A percentile compares a stretch with the other conserved stretches of the same genome.
Conservation (phyloP, 2,888 invertebrate genomes). For the Therioaphis trifolii region DNA sequence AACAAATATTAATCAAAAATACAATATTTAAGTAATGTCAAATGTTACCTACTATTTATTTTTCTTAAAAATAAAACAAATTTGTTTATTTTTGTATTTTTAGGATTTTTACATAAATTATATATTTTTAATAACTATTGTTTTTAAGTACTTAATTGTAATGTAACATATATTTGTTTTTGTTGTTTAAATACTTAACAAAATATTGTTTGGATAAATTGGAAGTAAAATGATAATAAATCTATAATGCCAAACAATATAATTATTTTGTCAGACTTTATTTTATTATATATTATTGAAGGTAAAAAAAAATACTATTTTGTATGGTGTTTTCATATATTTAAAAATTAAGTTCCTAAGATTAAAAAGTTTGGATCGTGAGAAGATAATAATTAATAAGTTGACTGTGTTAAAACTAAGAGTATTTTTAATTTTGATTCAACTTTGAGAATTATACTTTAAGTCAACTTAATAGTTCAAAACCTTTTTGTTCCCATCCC, state of each 20-base stretch:
- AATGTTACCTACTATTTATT: constrained; percentile 54
- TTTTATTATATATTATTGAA: not conserved
- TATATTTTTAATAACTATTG: constrained; percentile 49
- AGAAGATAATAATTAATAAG: too few species aligned
- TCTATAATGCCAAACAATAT: constrained; percentile 21
- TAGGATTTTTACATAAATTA: constrained; percentile 31
- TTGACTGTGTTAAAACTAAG: too few species aligned
- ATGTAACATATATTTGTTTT: constrained; percentile 23
- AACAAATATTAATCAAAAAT: constrained; percentile 53
- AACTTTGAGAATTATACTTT: too few species aligned
- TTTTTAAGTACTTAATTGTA: constrained; percentile 31
- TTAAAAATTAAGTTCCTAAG: too few species aligned
- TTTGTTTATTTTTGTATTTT: constrained; percentile 53
- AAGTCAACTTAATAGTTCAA: too few species aligned
- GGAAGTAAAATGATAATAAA: constrained; percentile 42
- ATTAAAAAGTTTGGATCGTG: too few species aligned
- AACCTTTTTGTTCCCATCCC: too few species aligned
- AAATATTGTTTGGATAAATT: constrained; percentile 33
- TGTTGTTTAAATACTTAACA: constrained; percentile 46
- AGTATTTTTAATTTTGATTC: too few species aligned
- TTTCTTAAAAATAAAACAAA: constrained; percentile 1
- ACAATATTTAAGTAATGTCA: constrained; percentile 19
- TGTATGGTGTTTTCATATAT: too few species aligned
- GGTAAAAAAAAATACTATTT: not conserved
- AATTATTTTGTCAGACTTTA: not conserved